Conservation (phyloP, 1,140 invertebrate species). For the Bradysia coprophila region DNA sequence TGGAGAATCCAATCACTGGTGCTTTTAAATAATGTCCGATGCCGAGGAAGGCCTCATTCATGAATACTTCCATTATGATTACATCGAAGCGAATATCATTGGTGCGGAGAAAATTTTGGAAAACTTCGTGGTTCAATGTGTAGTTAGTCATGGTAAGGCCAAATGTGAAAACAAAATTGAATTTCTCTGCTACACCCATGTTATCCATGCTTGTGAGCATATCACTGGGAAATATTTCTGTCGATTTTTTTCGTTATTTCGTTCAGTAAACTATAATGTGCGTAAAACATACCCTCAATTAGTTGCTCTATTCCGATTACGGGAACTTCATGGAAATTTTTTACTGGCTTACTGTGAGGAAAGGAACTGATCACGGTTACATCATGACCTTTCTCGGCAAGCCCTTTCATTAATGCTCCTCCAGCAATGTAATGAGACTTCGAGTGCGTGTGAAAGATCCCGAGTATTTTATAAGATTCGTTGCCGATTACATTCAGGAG, state of each 20-base stretch:
- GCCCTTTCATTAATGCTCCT: slow-evolving; percentile 18
- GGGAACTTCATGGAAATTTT: slow-evolving; percentile 20
- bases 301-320: slow-evolving; percentile 5
- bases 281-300: slow-evolving; percentile 8
- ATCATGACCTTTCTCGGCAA: slow-evolving; percentile 26
- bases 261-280: neutral
- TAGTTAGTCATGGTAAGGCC: neutral
- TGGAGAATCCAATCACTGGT: slow-evolving; percentile 17
- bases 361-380: slow-evolving; percentile 26
- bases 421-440: slow-evolving; percentile 37
- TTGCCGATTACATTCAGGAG: neutral
- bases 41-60: slow-evolving; percentile 16
- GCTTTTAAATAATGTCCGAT: slow-evolving; percentile 18
- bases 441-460: slow-evolving; percentile 26
- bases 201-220: neutral
- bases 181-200: neutral
- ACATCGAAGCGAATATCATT: slow-evolving; percentile 11
- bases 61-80: slow-evolving; percentile 18
- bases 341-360: slow-evolving; percentile 12
- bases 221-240: slow-evolving; percentile 7
- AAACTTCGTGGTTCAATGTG: neutral
- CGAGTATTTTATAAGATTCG: slow-evolving; percentile 14
- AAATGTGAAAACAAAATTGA: no score
- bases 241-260: slow-evolving; percentile 6
- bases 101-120: neutral